Evolutionary conservation across 2,888 invertebrate species (phyloP).

Genomic region (Atethmia centrago): DNA sequence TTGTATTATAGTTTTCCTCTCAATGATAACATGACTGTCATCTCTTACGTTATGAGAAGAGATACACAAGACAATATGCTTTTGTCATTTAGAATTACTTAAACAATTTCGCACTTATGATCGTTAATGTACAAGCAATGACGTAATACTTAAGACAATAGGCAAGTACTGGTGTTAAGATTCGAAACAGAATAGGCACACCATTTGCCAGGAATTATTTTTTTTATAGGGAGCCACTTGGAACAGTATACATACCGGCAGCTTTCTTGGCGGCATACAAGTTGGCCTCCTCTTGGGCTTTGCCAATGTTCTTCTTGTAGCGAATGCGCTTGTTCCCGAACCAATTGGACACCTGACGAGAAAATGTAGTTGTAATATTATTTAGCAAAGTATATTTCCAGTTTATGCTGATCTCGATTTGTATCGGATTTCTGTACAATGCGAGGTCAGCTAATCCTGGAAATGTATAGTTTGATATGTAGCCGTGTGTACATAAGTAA

Average conservation of each 20-base stretch:
- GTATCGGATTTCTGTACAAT: too few relatives aligned
- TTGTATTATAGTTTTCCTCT: not conserved
- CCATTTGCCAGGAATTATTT: constrained; percentile 2
- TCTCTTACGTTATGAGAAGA: constrained; percentile 3
- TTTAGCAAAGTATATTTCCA: not conserved
- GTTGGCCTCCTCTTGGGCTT: constrained; percentile 99
- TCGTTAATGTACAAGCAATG: not conserved
- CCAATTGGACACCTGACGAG: constrained; percentile 98
- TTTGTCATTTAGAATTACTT: constrained; percentile 4
- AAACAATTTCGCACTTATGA: not conserved
- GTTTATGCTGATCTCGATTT: too few relatives aligned
- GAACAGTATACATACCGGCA: constrained; percentile 91
- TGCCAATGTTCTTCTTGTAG: constrained; percentile 99
- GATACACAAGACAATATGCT: not conserved
- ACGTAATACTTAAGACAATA: constrained; percentile 2
- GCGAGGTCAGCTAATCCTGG: too few relatives aligned
- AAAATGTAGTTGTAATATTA: not conserved
- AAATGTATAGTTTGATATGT: too few relatives aligned
- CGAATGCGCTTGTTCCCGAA: constrained; percentile 99
- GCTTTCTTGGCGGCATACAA: constrained; percentile 99
- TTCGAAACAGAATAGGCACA: not conserved
- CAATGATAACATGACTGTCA: not conserved
- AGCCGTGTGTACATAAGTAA: too few relatives aligned
- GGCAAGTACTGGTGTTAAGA: not conserved
- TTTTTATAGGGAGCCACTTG: constrained; percentile 34